These are phyloP conservation scores for Heliothis virescens DNA, from an alignment of 1,140 invertebrate species.

Conservation along the genomic window DNA sequence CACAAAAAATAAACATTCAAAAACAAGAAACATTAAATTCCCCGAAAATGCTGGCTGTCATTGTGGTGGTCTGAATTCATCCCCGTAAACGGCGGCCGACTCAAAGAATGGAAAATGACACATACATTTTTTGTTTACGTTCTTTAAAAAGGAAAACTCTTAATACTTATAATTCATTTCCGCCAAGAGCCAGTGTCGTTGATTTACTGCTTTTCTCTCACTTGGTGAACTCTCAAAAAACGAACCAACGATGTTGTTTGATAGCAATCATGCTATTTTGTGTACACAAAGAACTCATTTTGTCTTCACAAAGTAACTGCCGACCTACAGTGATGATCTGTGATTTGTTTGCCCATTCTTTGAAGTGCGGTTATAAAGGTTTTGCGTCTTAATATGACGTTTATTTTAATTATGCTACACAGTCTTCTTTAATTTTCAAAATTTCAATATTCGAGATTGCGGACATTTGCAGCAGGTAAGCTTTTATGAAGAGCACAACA, in stretches of 20 bases:
- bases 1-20: neutral
- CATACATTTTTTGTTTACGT: constrained; percentile 20
- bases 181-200: neutral
- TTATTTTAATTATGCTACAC: constrained; percentile 1
- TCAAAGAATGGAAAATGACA: constrained; percentile 32
- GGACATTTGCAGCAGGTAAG: constrained; percentile 14
- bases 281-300: constrained; percentile 51
- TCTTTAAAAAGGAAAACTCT: constrained; percentile 4
- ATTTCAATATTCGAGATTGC: too few species aligned
- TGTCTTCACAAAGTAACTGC: constrained; percentile 47
- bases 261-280: constrained; percentile 50
- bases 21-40: neutral
- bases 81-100: constrained; percentile 1
- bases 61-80: constrained; percentile 27
- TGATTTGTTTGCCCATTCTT: constrained; percentile 30
- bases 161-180: neutral
- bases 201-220: constrained; percentile 40
- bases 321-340: constrained; percentile 39
- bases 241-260: constrained; percentile 49
- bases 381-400: neutral
- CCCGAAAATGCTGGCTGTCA: constrained; percentile 3
- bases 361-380: constrained; percentile 23
- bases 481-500: constrained; percentile 26
- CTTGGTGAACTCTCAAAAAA: constrained; percentile 34
- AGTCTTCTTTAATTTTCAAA: neutral